Evolutionary conservation across 1,140 invertebrate genomes (phyloP), one percentile per base, ranked within the genome.

Genomic region (Cherax quadricarinatus): DNA sequence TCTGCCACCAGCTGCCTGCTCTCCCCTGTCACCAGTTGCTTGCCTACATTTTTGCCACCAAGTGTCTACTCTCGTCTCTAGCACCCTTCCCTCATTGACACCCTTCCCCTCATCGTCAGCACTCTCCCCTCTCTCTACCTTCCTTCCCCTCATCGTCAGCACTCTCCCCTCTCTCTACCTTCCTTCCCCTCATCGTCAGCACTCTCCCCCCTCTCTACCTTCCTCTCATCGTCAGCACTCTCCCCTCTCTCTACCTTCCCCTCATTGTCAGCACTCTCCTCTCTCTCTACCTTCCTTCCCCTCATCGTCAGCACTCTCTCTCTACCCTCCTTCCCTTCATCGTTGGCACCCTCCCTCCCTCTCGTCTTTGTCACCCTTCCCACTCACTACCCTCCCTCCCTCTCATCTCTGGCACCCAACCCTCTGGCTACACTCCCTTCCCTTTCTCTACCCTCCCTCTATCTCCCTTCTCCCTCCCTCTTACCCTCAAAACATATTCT

Each of bases 61-160:
- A 41, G 30, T 90, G 88, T 82, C 80, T 89, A 53, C 60, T 60
- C 88, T 89, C 88, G 88, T 90, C 88, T 90, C 53, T 41, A 16
- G 48, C 57, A 30, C 16, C 86, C 48, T 41, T 51, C 62, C 60
- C 53, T 53, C 48, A 7, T 30, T 80, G 4, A 41, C 30, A 41
- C 78, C 30, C 78, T 21, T 41, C 66, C 21, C 16, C 80, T 81
- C 48, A 41, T 16, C 79, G 3, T 7, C 79, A 60, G 9, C 24
- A 83, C 18, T 24, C 4, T n/a, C 81, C 53, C 81, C 49, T 53
- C 57, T 84, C 21, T 30, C 21, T 6, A 14, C 30, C 2, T 0
- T 30, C n/a, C 53, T n/a, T 51, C 41, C 80, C 80, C 10, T 7
- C n/a, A 1, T 5, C 80, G 14, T n/a, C 80, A 81, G 51, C 18